Evolutionary conservation across 2,113 vertebrate species (phyloP).

Genomic region (Dasyurus viverrinus): DNA sequence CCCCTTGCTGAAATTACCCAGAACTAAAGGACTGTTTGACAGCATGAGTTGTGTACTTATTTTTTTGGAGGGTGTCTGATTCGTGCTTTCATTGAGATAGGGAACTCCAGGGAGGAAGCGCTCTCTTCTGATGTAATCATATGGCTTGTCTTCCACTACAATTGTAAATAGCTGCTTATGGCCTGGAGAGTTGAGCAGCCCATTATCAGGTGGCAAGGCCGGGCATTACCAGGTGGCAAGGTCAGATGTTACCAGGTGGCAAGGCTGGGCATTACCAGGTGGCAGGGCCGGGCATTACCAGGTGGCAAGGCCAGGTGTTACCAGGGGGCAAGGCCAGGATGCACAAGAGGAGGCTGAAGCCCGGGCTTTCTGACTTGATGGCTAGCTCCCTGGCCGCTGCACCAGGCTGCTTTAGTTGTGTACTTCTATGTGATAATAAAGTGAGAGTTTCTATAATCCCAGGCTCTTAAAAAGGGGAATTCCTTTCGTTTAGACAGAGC

Average conservation of each 20-base stretch:
- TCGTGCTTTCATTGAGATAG: background rate
- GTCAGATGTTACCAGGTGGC: background rate
- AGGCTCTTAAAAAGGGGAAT: background rate
- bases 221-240: no score
- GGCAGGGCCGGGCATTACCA: no score
- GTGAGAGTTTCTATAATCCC: background rate
- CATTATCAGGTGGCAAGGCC: background rate
- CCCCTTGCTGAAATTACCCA: background rate
- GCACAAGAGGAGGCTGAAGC: background rate
- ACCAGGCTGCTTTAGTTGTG: background rate
- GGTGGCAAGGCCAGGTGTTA: background rate
- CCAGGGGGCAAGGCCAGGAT: no score
- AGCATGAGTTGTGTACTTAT: no score
- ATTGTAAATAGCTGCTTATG: background rate
- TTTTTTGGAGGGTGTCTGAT: background rate
- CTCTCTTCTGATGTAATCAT: background rate
- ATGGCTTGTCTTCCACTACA: background rate
- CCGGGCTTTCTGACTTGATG: background rate
- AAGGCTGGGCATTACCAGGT: background rate
- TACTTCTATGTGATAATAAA: background rate
- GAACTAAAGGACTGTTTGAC: background rate
- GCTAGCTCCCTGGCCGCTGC: background rate
- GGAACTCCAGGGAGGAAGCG: background rate
- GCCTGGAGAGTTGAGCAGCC: no score
- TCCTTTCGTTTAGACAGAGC: background rate